Evolutionary conservation across 2,113 vertebrate genomes (phyloP), one percentile per base, ranked within the genome.

Genomic region (Syrmaticus mikado): DNA sequence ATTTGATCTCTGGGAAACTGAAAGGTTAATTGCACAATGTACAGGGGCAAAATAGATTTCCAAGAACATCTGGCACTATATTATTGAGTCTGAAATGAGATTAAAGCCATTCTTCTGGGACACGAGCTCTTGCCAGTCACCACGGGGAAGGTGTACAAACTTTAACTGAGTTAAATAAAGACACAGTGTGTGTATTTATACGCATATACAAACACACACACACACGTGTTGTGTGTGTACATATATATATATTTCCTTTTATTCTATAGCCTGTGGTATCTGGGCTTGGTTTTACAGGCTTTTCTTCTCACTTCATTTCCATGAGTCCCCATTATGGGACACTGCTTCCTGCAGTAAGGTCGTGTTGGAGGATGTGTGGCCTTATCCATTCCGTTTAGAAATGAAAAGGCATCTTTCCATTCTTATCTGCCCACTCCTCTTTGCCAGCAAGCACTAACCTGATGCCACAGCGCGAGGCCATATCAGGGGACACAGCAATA

Each of bases 21-120:
- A 97, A 97, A 97, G 94, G 96, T 96, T 96, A 97, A 97, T 97
- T 97, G 94, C 91, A 90, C 94, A 94, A 95, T 92, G 93, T 95
- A 82, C 94, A 87, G 87, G 89, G 93, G 83, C 81, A 94, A 95
- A 96, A 93, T 88, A 96, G 92, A 95, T 96, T 97, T 97, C 92
- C 94, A 97, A 96, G 97, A 97, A 92, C 92, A 95, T 93, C 95
- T 96, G 91, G 80, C 87, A 94, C 71, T 89, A 52, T 91, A 82
- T 82, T 93, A 94, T 76, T 90, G 86, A 87, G 64, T 85, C 97
- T 95, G 95, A 88, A 96, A 97, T 95, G 85, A 65, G 89, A 95
- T 97, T 96, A 96, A 94, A 95, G 53, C 62, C 79, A 38, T 93
- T 97, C 91, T 96, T 96, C 94, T 96, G 92, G 92, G 92, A 91